Conservation (phyloP, 2,797 vertebrate genomes). For the Nannoperca australis region DNA sequence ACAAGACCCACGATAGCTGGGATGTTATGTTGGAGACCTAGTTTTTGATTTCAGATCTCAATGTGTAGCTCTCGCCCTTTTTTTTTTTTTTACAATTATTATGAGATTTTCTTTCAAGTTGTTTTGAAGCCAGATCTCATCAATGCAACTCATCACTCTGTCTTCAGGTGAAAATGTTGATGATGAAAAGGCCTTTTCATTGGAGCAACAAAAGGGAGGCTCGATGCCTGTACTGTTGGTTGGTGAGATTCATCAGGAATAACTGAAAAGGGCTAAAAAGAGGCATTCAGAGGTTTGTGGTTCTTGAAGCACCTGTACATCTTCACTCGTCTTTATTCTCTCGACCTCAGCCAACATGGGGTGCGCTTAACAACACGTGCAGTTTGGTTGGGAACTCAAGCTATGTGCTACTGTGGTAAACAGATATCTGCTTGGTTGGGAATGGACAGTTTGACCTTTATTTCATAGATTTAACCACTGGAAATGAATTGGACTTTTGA, state of each 20-base stretch:
- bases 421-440: background rate
- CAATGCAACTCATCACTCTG: constrained; percentile 43
- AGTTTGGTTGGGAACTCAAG: background rate
- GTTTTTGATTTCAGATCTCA: constrained; percentile 52
- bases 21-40: constrained; percentile 44
- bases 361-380: too few species aligned
- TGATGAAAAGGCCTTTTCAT: constrained; percentile 58
- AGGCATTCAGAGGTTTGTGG: background rate
- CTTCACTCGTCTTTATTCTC: background rate
- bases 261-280: constrained; percentile 27
- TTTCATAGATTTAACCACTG: background rate
- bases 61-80: background rate
- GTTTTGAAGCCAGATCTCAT: constrained; percentile 56
- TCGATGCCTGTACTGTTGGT: constrained; percentile 20
- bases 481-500: background rate
- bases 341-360: too few species aligned
- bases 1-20: constrained; percentile 27
- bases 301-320: background rate
- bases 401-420: background rate
- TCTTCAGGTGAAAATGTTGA: constrained; percentile 43
- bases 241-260: constrained; percentile 23
- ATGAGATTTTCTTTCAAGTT: constrained; percentile 42
- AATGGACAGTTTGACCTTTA: constrained; percentile 19
- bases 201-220: constrained; percentile 47
- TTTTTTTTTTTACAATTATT: constrained; percentile 15